Percentiles rank a stretch among this genome's conserved stretches.
Conservation (phyloP, 2,888 invertebrate species). For the Achlya flavicornis region DNA sequence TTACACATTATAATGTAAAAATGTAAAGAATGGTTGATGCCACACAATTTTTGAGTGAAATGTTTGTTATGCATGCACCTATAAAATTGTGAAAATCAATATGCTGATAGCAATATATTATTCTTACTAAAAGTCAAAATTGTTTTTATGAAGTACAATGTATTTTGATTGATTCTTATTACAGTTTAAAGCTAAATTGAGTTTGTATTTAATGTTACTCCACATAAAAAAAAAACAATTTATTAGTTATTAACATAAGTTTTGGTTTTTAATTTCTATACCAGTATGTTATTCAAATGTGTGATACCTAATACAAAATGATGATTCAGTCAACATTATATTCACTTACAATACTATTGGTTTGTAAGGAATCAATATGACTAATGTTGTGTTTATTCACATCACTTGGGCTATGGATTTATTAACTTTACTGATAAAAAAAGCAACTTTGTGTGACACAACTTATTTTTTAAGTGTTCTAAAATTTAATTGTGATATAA, state of each 20-base stretch:
- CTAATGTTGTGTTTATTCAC: not conserved
- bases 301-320: not conserved
- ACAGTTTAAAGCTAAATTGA: conserved; percentile 1
- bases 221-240: not conserved
- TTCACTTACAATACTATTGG: not conserved
- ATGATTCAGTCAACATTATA: not conserved
- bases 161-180: not conserved
- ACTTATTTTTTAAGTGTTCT: not conserved
- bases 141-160: not conserved
- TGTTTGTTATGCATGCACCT: conserved; percentile 55
- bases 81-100: not conserved
- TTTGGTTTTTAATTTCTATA: not conserved
- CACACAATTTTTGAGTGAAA: conserved; percentile 48
- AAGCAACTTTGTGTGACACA: not conserved
- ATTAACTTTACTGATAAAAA: conserved; percentile 8
- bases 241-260: not conserved
- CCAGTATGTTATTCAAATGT: conserved; percentile 4
- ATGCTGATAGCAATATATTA: not conserved
- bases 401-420: conserved; percentile 15
- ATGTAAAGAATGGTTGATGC: conserved; percentile 66
- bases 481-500: conserved; percentile 8
- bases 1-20: conserved; percentile 74
- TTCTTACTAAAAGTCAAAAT: not conserved
- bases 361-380: not conserved
- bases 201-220: conserved; percentile 1